Evolutionary conservation across 2,888 invertebrate genomes (phyloP).

Genomic region (Ligdia adustata): DNA sequence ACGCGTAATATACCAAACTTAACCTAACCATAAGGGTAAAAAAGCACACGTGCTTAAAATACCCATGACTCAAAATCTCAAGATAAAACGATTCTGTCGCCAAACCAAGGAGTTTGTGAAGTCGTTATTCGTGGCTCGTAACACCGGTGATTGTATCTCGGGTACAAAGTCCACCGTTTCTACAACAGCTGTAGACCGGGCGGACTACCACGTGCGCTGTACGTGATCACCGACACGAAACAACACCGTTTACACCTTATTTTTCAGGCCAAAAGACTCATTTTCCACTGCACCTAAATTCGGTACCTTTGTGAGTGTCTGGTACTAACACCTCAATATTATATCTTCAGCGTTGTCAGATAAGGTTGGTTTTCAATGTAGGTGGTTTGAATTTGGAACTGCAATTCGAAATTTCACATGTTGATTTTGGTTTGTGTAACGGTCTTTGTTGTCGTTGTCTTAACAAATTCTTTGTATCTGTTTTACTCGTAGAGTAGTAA

Average conservation of each 20-base stretch:
- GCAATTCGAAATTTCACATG: slow-evolving; percentile 34
- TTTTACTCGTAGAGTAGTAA: no score
- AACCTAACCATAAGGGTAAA: not conserved
- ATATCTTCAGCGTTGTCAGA: slow-evolving; percentile 27
- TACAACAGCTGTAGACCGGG: slow-evolving; percentile 71
- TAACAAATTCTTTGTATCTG: not conserved
- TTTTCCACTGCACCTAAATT: not conserved
- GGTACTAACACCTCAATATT: slow-evolving; percentile 23
- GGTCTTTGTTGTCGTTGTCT: slow-evolving; percentile 15
- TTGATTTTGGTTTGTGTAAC: slow-evolving; percentile 25
- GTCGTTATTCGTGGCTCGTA: slow-evolving; percentile 58
- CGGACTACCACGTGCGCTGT: slow-evolving; percentile 58
- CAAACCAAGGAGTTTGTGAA: slow-evolving; percentile 46
- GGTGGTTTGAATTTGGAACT: slow-evolving; percentile 20
- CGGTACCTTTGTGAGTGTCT: slow-evolving; percentile 11
- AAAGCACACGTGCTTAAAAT: slow-evolving; percentile 17
- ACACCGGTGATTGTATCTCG: slow-evolving; percentile 71
- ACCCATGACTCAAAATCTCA: slow-evolving; percentile 30
- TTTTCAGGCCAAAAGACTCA: not conserved
- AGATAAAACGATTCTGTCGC: slow-evolving; percentile 44
- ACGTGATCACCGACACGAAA: slow-evolving; percentile 56
- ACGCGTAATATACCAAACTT: not conserved
- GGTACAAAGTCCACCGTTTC: slow-evolving; percentile 74
- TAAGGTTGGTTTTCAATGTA: slow-evolving; percentile 23
- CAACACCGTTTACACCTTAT: slow-evolving; percentile 41